A percentile compares a stretch with the other conserved stretches of the same genome.
Evolutionary conservation across 1,140 invertebrate genomes (phyloP).

Genomic region (Cotesia vestalis): DNA sequence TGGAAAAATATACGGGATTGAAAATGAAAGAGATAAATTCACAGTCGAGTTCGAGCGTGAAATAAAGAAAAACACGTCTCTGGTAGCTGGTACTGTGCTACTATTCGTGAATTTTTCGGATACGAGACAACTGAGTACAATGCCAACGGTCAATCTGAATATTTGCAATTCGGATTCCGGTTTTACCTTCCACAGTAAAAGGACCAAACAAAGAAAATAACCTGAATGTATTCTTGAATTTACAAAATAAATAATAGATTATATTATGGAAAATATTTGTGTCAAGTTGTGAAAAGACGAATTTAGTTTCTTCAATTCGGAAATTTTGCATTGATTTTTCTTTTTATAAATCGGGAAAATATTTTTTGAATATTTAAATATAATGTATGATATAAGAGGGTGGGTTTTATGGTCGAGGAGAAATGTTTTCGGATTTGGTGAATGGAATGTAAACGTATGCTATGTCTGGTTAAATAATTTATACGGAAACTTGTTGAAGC

Average conservation of each 20-base stretch:
- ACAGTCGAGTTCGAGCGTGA: background rate
- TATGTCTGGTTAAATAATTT: no score
- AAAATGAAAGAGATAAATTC: conserved; percentile 6
- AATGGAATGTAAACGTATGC: no score
- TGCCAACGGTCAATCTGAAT: conserved; percentile 17
- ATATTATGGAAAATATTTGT: no score
- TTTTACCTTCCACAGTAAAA: background rate
- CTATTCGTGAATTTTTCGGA: background rate
- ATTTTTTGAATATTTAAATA: no score
- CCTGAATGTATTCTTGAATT: conserved; percentile 7
- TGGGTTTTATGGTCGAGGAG: no score
- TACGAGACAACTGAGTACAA: background rate
- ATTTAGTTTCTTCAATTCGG: no score
- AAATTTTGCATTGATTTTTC: no score
- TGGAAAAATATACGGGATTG: background rate
- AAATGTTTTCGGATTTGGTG: no score
- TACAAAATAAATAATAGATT: background rate
- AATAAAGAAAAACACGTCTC: conserved; percentile 9
- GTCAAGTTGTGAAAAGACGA: no score
- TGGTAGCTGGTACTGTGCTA: background rate
- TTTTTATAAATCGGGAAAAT: no score
- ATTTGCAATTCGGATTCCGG: conserved; percentile 29
- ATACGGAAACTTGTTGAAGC: no score
- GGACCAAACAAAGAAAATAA: background rate
- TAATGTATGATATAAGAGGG: no score